phyloP scores from a whole-genome alignment of 1,140 invertebrate genomes.

The Papilio glaucus region DNA sequence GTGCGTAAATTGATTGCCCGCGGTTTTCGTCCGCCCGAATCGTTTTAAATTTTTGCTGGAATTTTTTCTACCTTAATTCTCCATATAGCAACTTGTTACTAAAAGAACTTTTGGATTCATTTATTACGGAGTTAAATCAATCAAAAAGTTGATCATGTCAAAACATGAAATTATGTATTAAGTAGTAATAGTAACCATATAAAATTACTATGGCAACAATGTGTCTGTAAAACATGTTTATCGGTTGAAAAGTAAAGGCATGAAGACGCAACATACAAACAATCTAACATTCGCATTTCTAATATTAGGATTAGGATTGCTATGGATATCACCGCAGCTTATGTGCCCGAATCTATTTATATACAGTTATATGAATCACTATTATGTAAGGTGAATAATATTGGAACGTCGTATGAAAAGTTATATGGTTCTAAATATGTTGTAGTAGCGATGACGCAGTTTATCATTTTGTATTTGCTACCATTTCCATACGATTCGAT shows the following conservation, averaged over 20 bases:
- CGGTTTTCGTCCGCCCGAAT: too few relatives aligned
- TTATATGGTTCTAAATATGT: background rate
- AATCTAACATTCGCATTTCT: background rate
- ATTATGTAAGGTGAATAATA: conserved; percentile 8
- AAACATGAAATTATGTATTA: too few relatives aligned
- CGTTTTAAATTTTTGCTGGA: too few relatives aligned
- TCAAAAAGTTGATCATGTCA: too few relatives aligned
- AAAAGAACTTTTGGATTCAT: too few relatives aligned
- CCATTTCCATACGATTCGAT: background rate
- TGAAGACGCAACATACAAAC: background rate
- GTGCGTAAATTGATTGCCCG: too few relatives aligned
- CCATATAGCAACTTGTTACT: too few relatives aligned
- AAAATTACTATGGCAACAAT: background rate
- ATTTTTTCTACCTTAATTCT: too few relatives aligned
- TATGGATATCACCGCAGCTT: background rate
- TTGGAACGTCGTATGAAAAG: background rate
- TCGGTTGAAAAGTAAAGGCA: too few relatives aligned
- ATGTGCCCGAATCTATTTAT: background rate
- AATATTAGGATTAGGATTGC: background rate
- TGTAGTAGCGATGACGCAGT: background rate
- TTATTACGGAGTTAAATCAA: too few relatives aligned
- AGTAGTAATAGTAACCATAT: too few relatives aligned
- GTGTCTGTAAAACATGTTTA: background rate
- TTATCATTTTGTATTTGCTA: background rate
- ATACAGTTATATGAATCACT: background rate